Percentiles rank a stretch among this genome's conserved stretches.
phyloP scores from a whole-genome alignment of 1,140 invertebrate species.

The Arctopsyche grandis region DNA sequence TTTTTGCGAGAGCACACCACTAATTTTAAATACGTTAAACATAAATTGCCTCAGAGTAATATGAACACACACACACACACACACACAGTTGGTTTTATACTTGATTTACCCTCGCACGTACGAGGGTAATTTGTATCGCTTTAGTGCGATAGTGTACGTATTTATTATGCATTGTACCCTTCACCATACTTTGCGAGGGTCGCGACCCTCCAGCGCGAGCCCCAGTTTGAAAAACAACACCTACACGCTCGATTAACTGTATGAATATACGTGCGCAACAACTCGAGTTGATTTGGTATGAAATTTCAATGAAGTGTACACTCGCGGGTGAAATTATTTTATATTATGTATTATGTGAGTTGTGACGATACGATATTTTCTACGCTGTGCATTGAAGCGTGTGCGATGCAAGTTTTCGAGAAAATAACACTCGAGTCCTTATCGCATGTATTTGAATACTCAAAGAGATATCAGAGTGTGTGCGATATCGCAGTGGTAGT shows the following conservation, averaged over 20 bases:
- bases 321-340: no score
- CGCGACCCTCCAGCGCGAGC: constrained; percentile 12
- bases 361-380: not conserved
- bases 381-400: not conserved
- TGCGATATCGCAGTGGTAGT: not conserved
- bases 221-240: constrained; percentile 47
- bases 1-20: not conserved
- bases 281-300: constrained; percentile 8
- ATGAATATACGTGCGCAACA: constrained; percentile 33
- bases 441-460: constrained; percentile 7
- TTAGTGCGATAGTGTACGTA: constrained; percentile 51
- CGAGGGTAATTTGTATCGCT: constrained; percentile 53
- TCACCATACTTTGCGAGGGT: constrained; percentile 43
- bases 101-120: constrained; percentile 11
- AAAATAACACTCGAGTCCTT: constrained; percentile 19
- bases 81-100: not conserved
- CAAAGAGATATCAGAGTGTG: not conserved
- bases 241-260: constrained; percentile 53
- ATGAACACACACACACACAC: not conserved
- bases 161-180: constrained; percentile 54
- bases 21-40: constrained; percentile 15
- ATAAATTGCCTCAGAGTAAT: not conserved
- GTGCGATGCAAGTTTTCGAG: not conserved
- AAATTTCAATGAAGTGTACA: constrained; percentile 31
- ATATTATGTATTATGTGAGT: no score